A percentile compares a stretch with the other conserved stretches of the same genome.
phyloP scores from a whole-genome alignment of 2,113 vertebrate species.

The Oncorhynchus mykiss region DNA sequence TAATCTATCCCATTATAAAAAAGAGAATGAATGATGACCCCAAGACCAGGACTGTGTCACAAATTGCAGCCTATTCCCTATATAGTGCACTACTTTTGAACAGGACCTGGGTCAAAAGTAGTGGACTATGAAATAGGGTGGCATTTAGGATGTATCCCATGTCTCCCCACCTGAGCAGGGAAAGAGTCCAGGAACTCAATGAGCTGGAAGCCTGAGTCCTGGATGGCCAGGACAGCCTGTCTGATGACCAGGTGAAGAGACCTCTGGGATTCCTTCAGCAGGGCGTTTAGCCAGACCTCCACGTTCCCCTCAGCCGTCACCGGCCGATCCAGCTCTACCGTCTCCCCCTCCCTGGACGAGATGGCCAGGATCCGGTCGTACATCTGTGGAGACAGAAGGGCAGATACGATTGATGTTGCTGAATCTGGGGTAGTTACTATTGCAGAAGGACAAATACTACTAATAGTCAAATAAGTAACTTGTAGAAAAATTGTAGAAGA shows the following conservation, averaged over 20 bases:
- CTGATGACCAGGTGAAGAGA: constrained; percentile 88
- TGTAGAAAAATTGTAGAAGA: no score
- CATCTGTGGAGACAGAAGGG: constrained; percentile 63
- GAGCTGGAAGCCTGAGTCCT: constrained; percentile 83
- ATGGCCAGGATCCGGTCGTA: constrained; percentile 90
- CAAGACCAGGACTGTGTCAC: no score
- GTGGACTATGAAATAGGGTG: no score
- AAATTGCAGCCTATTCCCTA: no score
- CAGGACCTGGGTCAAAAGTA: no score
- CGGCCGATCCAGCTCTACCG: constrained; percentile 80
- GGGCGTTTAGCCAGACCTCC: constrained; percentile 91
- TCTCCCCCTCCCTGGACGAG: constrained; percentile 89
- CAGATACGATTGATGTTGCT: no score
- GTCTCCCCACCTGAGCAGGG: constrained; percentile 83
- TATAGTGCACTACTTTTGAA: no score
- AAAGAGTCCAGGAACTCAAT: constrained; percentile 87
- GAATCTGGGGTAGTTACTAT: constrained; percentile 22
- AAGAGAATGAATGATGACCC: no score
- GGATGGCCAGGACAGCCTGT: constrained; percentile 82
- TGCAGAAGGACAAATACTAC: not conserved
- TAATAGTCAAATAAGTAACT: no score
- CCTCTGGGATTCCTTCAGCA: constrained; percentile 87
- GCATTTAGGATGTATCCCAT: not conserved
- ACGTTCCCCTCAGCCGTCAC: constrained; percentile 92
- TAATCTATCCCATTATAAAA: no score